These are phyloP conservation scores for Nemurella pictetii DNA, from an alignment of 2,888 invertebrate species.

Conservation along the genomic window DNA sequence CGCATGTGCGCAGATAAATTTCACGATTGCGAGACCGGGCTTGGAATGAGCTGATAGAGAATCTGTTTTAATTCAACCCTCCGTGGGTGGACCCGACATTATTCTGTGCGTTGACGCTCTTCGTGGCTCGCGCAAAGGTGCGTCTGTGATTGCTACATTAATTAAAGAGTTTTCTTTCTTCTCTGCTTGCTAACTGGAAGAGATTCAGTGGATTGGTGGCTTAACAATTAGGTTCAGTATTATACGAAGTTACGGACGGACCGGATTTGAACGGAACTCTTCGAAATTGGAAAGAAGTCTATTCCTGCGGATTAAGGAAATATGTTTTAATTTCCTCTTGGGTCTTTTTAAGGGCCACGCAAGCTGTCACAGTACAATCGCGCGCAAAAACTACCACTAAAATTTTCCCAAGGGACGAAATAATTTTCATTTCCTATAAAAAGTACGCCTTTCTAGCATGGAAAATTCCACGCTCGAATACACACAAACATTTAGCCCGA, in stretches of 20 bases:
- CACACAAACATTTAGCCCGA: background rate
- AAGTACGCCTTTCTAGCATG: background rate
- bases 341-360: background rate
- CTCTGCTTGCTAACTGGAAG: background rate
- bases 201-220: background rate
- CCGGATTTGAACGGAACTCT: background rate
- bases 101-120: background rate
- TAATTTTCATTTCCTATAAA: background rate
- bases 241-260: background rate
- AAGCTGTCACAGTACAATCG: background rate
- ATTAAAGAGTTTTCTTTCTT: background rate
- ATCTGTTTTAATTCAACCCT: background rate
- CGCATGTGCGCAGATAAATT: background rate
- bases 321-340: background rate
- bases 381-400: background rate
- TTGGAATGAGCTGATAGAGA: background rate
- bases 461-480: background rate
- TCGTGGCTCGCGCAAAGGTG: slow-evolving; percentile 3
- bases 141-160: background rate
- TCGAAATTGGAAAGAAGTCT: background rate
- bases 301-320: background rate
- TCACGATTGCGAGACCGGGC: background rate
- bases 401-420: background rate
- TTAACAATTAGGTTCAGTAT: background rate
- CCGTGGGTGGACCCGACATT: background rate